Evolutionary conservation across 2,797 vertebrate species (phyloP), one percentile per base, ranked within the genome.

Genomic region (Denticeps clupeoides): DNA sequence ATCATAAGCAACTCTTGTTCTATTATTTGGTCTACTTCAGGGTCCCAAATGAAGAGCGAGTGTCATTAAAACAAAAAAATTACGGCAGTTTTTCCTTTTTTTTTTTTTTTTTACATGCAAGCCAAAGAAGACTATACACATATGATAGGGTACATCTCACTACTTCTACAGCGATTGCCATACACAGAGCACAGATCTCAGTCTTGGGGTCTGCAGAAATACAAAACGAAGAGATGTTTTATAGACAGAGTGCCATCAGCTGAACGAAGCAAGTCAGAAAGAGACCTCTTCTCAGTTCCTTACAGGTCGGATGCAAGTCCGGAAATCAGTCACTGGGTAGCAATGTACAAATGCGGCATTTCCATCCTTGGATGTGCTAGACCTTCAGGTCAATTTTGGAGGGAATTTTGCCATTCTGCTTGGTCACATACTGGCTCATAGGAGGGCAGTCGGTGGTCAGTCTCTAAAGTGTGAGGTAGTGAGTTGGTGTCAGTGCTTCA

Each of bases 401-500:
- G n/a, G n/a, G n/a, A n/a, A n/a, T n/a, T n/a, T n/a, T n/a, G n/a
- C n/a, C n/a, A n/a, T n/a, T n/a, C n/a, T n/a, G n/a, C n/a, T n/a
- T n/a, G n/a, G n/a, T n/a, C n/a, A n/a, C n/a, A n/a, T n/a, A n/a
- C n/a, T n/a, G n/a, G n/a, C n/a, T n/a, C n/a, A n/a, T n/a, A n/a
- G n/a, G n/a, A n/a, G 65, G 66, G 60, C 53, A 49, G 67, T 41
- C 25, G 7, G 31, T 65, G 62, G 68, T 72, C 70, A 68, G 68
- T 74, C 16, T 66, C 59, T 69, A 70, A 63, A 69, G 59, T 67
- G 75, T 81, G 83, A 85, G 84, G 84, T 85, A 85, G 84, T 73
- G 78, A 79, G 79, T 82, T 81, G 78, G 75, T 73, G 69, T 84
- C 83, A 84, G 84, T 84, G 81, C 80, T 80, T 77, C 70, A 72